phyloP scores from a whole-genome alignment of 2,888 invertebrate species.

The Aspidapion aeneum region DNA sequence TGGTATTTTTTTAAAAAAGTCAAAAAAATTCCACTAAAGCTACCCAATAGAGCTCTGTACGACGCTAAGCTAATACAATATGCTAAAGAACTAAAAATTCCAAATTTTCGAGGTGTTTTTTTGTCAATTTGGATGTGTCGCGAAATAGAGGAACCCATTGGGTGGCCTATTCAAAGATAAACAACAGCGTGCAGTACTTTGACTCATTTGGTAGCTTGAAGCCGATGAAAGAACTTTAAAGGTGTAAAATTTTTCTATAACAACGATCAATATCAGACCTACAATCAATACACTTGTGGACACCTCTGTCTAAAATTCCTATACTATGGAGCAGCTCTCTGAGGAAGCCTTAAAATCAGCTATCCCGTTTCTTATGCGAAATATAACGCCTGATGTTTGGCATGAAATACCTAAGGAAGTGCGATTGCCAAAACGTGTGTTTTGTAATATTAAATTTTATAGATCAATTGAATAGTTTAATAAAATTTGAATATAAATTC shows the following conservation, averaged over 20 bases:
- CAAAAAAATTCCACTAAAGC: constrained; percentile 24
- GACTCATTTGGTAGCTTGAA: constrained; percentile 3
- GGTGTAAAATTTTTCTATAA: constrained; percentile 8
- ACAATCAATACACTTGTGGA: constrained; percentile 7
- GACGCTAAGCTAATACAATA: constrained; percentile 20
- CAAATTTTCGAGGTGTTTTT: constrained; percentile 7
- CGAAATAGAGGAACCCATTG: constrained; percentile 9
- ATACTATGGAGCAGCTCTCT: not conserved
- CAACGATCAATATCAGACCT: constrained; percentile 2
- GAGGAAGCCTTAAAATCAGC: not conserved
- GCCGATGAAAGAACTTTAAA: constrained; percentile 3
- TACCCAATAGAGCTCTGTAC: constrained; percentile 22
- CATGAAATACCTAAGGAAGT: not conserved
- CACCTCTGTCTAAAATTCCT: constrained; percentile 2
- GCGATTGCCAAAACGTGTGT: no score
- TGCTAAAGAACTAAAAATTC: constrained; percentile 20
- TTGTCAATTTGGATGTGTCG: not conserved
- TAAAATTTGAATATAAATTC: no score
- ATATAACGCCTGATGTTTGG: not conserved
- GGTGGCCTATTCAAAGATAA: constrained; percentile 5
- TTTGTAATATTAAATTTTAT: no score
- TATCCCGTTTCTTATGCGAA: not conserved
- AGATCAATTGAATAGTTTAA: no score
- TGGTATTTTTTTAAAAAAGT: constrained; percentile 24
- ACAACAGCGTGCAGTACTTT: not conserved